phyloP scores from a whole-genome alignment of 1,140 invertebrate genomes.

The Drosophila mojavensis region DNA sequence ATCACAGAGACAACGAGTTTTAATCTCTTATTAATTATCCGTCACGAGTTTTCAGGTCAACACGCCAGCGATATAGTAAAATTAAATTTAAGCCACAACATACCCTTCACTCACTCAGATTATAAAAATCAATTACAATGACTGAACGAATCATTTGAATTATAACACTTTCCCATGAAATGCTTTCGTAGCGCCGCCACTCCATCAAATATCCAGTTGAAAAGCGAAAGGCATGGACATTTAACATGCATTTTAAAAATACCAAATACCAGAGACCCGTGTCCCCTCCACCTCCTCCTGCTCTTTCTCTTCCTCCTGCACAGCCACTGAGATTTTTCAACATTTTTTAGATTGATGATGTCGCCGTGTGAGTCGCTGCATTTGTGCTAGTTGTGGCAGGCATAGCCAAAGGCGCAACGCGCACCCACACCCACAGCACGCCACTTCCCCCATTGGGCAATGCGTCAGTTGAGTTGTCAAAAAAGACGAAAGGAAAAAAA shows the following conservation, averaged over 20 bases:
- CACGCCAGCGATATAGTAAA: no score
- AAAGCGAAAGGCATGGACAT: constrained; percentile 65
- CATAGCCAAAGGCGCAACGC: constrained; percentile 60
- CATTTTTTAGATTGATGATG: constrained; percentile 71
- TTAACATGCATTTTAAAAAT: constrained; percentile 70
- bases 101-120: background rate
- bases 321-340: constrained; percentile 62
- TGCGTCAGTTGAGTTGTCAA: constrained; percentile 78
- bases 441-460: constrained; percentile 51
- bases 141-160: constrained; percentile 62
- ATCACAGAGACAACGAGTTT: no score
- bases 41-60: no score
- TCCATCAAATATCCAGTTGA: constrained; percentile 68
- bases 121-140: constrained; percentile 59
- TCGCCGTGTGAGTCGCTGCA: constrained; percentile 32
- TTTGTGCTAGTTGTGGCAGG: constrained; percentile 60
- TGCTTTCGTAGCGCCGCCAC: constrained; percentile 25
- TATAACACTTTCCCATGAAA: constrained; percentile 80
- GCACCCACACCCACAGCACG: constrained; percentile 5
- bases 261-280: constrained; percentile 18
- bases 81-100: background rate
- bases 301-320: background rate
- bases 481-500: no score
- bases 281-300: background rate
- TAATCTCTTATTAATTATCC: no score